These are phyloP conservation scores for Paralinhomoeus sp. DNA, from an alignment of 2,888 invertebrate species.

Conservation along the genomic window DNA sequence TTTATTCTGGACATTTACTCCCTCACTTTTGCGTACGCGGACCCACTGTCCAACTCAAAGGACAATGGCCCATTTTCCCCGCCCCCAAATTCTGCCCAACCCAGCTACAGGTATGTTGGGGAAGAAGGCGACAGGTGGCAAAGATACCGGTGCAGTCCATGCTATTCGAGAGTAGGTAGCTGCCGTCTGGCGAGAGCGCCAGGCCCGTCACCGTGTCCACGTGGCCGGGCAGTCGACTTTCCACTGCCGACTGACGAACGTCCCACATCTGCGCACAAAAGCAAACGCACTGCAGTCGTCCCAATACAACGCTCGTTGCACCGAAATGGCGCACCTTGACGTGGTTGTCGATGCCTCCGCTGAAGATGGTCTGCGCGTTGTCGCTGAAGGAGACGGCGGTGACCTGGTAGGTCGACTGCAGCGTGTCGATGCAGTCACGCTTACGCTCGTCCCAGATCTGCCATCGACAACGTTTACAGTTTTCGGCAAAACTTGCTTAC, in stretches of 20 bases:
- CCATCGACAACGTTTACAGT: constrained; percentile 1
- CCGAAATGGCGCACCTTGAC: too few species aligned
- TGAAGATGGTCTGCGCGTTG: constrained; percentile 75
- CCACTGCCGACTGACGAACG: constrained; percentile 56
- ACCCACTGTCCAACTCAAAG: too few species aligned
- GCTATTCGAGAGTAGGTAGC: constrained; percentile 68
- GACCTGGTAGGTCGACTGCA: constrained; percentile 35
- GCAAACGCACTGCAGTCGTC: neutral
- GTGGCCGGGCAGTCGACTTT: constrained; percentile 69
- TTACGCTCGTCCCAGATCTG: constrained; percentile 59
- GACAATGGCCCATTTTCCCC: too few species aligned
- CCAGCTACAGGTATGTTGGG: too few species aligned
- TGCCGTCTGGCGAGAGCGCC: constrained; percentile 44
- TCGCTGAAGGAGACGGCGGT: constrained; percentile 80
- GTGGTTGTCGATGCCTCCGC: constrained; percentile 86
- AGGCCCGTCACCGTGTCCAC: constrained; percentile 78
- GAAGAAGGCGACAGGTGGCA: too few species aligned
- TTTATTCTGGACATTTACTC: too few species aligned
- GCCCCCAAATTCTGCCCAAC: too few species aligned
- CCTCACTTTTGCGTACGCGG: too few species aligned
- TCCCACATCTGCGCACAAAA: constrained; percentile 54
- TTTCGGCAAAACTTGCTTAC: neutral
- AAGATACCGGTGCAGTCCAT: constrained; percentile 62
- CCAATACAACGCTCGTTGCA: too few species aligned
- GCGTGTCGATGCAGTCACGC: constrained; percentile 43